A percentile compares a stretch with the other conserved stretches of the same genome.
Evolutionary conservation across 2,113 vertebrate genomes (phyloP).

Genomic region (Campylomormyrus numenius): DNA sequence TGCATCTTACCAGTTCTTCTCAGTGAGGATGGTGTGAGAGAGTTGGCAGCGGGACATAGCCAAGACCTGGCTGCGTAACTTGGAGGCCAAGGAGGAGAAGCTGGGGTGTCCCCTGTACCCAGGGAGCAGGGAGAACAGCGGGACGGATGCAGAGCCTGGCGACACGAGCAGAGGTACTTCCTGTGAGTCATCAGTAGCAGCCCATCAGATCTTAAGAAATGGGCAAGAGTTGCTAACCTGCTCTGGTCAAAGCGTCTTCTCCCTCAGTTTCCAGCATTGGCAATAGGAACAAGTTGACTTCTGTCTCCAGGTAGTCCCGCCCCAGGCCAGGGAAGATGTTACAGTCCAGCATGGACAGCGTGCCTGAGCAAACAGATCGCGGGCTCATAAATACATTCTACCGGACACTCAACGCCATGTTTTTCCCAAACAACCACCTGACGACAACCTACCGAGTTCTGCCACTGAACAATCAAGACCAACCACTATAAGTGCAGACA

Average conservation of each 20-base stretch:
- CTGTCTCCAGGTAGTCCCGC: slow-evolving; percentile 67
- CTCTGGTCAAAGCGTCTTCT: slow-evolving; percentile 67
- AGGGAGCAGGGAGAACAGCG: slow-evolving; percentile 77
- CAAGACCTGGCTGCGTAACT: slow-evolving; percentile 77
- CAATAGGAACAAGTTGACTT: slow-evolving; percentile 82
- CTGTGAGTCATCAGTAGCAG: neutral
- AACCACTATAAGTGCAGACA: neutral
- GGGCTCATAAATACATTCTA: neutral
- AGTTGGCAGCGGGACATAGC: slow-evolving; percentile 82
- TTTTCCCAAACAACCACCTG: neutral
- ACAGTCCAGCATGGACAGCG: slow-evolving; percentile 82
- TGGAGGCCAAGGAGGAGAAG: slow-evolving; percentile 73
- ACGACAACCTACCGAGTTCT: neutral
- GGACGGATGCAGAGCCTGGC: slow-evolving; percentile 62
- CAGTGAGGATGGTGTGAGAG: slow-evolving; percentile 84
- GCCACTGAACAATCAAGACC: neutral
- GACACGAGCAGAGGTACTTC: neutral
- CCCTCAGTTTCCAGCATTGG: slow-evolving; percentile 71
- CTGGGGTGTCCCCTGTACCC: slow-evolving; percentile 78
- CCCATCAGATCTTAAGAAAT: neutral
- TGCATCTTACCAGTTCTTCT: slow-evolving; percentile 79
- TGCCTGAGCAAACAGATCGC: slow-evolving; percentile 50
- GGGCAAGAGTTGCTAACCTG: slow-evolving; percentile 50
- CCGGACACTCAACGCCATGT: neutral
- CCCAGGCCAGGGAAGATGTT: slow-evolving; percentile 77